Evolutionary conservation across 2,888 invertebrate species (phyloP).

Genomic region (Panzeria rudis): DNA sequence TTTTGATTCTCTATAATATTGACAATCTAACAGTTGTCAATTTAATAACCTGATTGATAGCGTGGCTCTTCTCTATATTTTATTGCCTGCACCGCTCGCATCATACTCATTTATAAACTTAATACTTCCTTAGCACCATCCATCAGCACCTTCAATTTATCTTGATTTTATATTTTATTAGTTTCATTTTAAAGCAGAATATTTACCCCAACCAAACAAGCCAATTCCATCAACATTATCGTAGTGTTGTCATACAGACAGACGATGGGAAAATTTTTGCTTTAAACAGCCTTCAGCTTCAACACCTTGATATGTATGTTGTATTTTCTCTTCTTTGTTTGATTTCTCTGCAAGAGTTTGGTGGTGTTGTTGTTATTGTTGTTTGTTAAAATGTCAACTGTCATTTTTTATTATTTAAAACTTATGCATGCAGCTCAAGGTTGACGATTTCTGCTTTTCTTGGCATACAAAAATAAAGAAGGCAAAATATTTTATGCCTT

Average conservation of each 20-base stretch:
- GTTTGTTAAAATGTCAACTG: slow-evolving; percentile 55
- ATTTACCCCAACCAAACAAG: slow-evolving; percentile 4
- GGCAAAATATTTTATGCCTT: background rate
- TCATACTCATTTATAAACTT: background rate
- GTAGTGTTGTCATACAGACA: background rate
- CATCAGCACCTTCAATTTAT: background rate
- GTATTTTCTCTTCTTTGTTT: background rate
- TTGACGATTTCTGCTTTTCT: slow-evolving; percentile 6
- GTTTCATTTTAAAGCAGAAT: background rate
- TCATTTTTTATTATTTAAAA: slow-evolving; percentile 32
- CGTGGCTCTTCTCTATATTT: background rate
- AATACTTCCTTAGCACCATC: background rate
- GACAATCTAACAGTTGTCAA: background rate
- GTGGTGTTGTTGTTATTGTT: slow-evolving; percentile 3
- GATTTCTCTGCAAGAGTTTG: background rate
- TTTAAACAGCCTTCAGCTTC: slow-evolving; percentile 35
- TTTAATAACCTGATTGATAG: background rate
- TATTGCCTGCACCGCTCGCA: background rate
- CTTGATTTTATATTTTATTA: slow-evolving; percentile 2
- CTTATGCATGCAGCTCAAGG: slow-evolving; percentile 23
- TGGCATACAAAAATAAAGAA: background rate
- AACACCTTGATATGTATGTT: slow-evolving; percentile 11
- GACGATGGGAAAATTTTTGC: background rate
- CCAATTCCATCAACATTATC: background rate
- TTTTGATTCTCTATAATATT: background rate